These are phyloP conservation scores for Melipona beecheii DNA, from an alignment of 2,888 invertebrate genomes.

Conservation along the genomic window DNA sequence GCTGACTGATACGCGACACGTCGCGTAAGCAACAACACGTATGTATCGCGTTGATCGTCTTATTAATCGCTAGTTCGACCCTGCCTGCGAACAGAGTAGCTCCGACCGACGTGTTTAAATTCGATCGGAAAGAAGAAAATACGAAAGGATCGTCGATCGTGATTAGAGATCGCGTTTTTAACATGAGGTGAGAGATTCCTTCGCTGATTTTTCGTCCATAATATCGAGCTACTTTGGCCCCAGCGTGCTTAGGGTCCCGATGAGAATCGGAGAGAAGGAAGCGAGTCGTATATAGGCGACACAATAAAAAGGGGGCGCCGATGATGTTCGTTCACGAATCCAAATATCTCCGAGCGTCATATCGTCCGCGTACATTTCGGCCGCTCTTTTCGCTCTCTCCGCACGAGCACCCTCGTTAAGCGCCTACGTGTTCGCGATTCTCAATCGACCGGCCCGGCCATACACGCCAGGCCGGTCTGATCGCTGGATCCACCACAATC, in stretches of 20 bases:
- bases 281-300: slow-evolving; percentile 16
- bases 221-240: slow-evolving; percentile 16
- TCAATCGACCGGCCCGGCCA: slow-evolving; percentile 66
- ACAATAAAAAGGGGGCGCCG: slow-evolving; percentile 29
- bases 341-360: slow-evolving; percentile 53
- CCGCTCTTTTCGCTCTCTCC: slow-evolving; percentile 66
- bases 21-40: slow-evolving; percentile 64
- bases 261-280: neutral
- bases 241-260: slow-evolving; percentile 1
- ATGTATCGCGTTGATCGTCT: slow-evolving; percentile 60
- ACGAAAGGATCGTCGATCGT: neutral
- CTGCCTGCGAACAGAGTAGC: neutral
- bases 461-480: slow-evolving; percentile 55
- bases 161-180: neutral
- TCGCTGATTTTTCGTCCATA: slow-evolving; percentile 12
- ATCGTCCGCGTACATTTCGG: slow-evolving; percentile 57
- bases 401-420: slow-evolving; percentile 77
- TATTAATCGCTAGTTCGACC: slow-evolving; percentile 57
- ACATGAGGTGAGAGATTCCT: neutral
- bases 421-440: slow-evolving; percentile 75
- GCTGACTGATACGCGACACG: slow-evolving; percentile 52
- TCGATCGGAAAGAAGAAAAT: neutral
- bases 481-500: slow-evolving; percentile 49
- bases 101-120: too few species aligned
- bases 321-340: slow-evolving; percentile 35